A percentile compares a stretch with the other conserved stretches of the same genome.
Evolutionary conservation across 2,113 vertebrate genomes (phyloP).

Genomic region (Entomyzon cyanotis): DNA sequence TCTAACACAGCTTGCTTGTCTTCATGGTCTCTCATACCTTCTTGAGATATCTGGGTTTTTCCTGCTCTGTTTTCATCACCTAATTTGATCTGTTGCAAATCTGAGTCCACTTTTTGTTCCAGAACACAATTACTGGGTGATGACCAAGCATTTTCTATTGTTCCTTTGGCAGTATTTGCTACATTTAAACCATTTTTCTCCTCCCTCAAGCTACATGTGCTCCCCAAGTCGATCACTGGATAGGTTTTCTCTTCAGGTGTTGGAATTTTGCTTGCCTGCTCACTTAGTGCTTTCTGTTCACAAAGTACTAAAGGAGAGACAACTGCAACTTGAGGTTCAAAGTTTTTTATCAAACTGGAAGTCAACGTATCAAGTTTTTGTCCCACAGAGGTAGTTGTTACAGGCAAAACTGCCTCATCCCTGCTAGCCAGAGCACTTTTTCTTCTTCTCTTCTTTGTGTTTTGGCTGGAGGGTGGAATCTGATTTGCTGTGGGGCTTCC

Average conservation of each 20-base stretch:
- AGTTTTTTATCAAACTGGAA: conserved; percentile 53
- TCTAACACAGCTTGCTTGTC: background rate
- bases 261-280: background rate
- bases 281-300: conserved; percentile 34
- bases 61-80: background rate
- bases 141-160: background rate
- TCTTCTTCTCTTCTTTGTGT: background rate
- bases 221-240: conserved; percentile 42
- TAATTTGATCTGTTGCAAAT: background rate
- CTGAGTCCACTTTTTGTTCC: background rate
- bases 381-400: background rate
- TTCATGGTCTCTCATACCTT: background rate
- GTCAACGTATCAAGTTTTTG: conserved; percentile 58
- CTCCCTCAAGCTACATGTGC: conserved; percentile 28
- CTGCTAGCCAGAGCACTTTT: background rate
- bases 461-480: background rate
- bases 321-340: conserved; percentile 77
- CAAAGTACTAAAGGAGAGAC: conserved; percentile 77
- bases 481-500: background rate
- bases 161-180: background rate
- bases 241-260: background rate
- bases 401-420: background rate
- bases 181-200: background rate
- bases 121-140: background rate
- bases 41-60: background rate